A percentile compares a stretch with the other conserved stretches of the same genome.
phyloP scores from a whole-genome alignment of 2,888 invertebrate species.

The Drosophila macrospina region DNA sequence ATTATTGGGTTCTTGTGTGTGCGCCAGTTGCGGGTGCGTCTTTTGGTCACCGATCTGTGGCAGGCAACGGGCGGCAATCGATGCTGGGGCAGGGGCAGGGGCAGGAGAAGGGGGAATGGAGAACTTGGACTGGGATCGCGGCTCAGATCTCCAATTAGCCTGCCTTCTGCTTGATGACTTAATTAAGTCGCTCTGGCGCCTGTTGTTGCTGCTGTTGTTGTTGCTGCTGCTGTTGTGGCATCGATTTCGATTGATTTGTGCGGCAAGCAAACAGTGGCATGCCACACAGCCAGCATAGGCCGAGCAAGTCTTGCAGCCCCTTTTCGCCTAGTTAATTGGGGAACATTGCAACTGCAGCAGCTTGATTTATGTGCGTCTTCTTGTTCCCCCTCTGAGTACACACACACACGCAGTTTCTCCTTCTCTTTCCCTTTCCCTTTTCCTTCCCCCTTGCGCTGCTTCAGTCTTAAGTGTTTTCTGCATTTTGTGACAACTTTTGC shows the following conservation, averaged over 20 bases:
- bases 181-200: constrained; percentile 86
- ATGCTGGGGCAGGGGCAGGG: too few relatives aligned
- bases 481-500: constrained; percentile 76
- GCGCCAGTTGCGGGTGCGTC: constrained; percentile 74
- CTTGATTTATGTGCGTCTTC: constrained; percentile 47
- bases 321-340: constrained; percentile 61
- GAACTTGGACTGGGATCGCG: constrained; percentile 71
- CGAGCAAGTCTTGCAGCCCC: constrained; percentile 4
- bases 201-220: constrained; percentile 48
- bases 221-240: constrained; percentile 36
- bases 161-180: constrained; percentile 86
- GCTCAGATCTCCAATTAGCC: constrained; percentile 86
- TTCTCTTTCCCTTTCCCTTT: neutral
- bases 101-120: neutral
- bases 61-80: neutral
- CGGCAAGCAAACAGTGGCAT: constrained; percentile 43
- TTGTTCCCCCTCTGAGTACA: neutral
- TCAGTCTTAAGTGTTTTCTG: constrained; percentile 69
- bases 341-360: constrained; percentile 33
- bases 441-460: neutral
- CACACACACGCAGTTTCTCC: constrained; percentile 1
- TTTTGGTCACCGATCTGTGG: constrained; percentile 70
- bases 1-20: constrained; percentile 67
- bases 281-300: constrained; percentile 19
- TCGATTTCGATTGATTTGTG: constrained; percentile 59